Percentiles rank a stretch among this genome's conserved stretches.
Evolutionary conservation across 2,888 invertebrate genomes (phyloP).

Genomic region (Lasius platythorax): DNA sequence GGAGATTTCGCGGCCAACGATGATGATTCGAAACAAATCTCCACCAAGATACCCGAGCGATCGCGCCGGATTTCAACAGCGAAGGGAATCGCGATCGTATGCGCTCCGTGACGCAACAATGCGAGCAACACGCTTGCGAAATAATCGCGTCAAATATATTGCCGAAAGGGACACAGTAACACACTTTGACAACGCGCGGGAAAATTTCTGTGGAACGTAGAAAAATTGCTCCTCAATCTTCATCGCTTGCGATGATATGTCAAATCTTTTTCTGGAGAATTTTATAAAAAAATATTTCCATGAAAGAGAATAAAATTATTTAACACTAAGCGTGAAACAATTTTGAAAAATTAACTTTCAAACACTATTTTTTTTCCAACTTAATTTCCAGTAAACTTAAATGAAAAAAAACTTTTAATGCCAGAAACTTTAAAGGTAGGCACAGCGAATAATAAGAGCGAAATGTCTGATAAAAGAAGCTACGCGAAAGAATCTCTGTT

Average conservation of each 20-base stretch:
- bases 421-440: neutral
- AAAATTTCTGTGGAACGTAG: neutral
- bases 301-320: neutral
- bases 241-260: neutral
- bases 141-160: slow-evolving; percentile 35
- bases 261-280: neutral
- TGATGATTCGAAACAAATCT: slow-evolving; percentile 51
- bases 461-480: neutral
- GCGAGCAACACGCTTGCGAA: slow-evolving; percentile 34
- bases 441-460: neutral
- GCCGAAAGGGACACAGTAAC: slow-evolving; percentile 37
- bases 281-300: neutral
- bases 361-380: neutral
- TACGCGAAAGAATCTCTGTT: neutral
- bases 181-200: slow-evolving; percentile 9
- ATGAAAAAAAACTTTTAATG: neutral
- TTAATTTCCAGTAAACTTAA: neutral
- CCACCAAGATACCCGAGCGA: slow-evolving; percentile 53
- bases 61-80: slow-evolving; percentile 60
- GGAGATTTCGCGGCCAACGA: neutral
- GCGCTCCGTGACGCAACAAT: slow-evolving; percentile 36
- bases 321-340: neutral
- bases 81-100: slow-evolving; percentile 25
- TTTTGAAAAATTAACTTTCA: neutral
- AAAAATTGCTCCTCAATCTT: neutral